A percentile compares a stretch with the other conserved stretches of the same genome.
phyloP scores from a whole-genome alignment of 2,888 invertebrate species.

The Nemotelus pantherinus region DNA sequence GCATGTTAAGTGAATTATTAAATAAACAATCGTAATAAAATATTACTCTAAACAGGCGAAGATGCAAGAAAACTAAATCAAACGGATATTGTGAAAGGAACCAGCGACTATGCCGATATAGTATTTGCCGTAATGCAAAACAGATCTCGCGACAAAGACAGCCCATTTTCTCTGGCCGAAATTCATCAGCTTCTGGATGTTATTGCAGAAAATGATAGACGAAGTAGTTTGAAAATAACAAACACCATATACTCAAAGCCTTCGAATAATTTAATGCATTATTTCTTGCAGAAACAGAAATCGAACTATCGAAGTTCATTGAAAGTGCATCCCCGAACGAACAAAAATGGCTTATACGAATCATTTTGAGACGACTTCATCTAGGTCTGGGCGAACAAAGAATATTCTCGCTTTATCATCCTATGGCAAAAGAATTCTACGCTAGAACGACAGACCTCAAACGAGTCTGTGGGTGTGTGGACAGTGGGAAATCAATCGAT shows the following conservation, averaged over 20 bases:
- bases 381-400: constrained; percentile 77
- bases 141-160: constrained; percentile 64
- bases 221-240: constrained; percentile 65
- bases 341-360: constrained; percentile 89
- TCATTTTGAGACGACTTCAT: constrained; percentile 86
- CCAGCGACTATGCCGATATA: constrained; percentile 82
- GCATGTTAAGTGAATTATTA: no score
- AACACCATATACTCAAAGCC: constrained; percentile 3
- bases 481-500: constrained; percentile 49
- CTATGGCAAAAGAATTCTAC: constrained; percentile 80
- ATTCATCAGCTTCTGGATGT: constrained; percentile 80
- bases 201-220: constrained; percentile 74
- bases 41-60: constrained; percentile 58
- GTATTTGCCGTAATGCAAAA: constrained; percentile 77
- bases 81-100: constrained; percentile 49
- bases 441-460: constrained; percentile 75
- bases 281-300: constrained; percentile 65
- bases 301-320: constrained; percentile 73
- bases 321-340: constrained; percentile 77
- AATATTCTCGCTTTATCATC: constrained; percentile 79
- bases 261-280: constrained; percentile 37
- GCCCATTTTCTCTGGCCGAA: constrained; percentile 72
- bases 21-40: no score
- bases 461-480: constrained; percentile 67
- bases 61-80: constrained; percentile 62